Evolutionary conservation across 2,113 vertebrate species (phyloP), one percentile per base, ranked within the genome.

Genomic region (Centropristis striata): DNA sequence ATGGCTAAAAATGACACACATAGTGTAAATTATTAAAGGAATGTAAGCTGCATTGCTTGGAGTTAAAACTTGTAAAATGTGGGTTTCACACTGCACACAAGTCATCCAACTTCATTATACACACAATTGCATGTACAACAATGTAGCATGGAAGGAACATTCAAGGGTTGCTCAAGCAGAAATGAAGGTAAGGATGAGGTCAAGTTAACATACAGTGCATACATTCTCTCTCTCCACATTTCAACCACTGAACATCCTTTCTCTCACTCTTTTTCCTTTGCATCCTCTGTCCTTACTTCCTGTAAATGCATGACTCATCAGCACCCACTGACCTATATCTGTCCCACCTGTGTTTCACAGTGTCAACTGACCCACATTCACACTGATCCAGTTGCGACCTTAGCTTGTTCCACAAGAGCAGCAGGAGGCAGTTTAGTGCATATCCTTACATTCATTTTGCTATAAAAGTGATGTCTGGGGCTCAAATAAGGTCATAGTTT

Each of bases 291-390:
- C 53, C 47, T 2, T 28, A 25, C 39, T 70, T 71, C 60, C 65
- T 65, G 27, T 53, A 61, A 47, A 49, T 54, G 27, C 57, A 85
- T 91, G 89, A 89, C 74, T 92, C 88, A 89, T 85, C 85, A 79
- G 39, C 72, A 71, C 53, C 73, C 72, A 49, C 70, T 92, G 90
- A 88, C 88, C 88, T 86, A 85, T 61, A 92, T 90, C 80, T 83
- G 80, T 85, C 76, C 64, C 82, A 92, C 88, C 89, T 92, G 85
- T 69, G 77, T 85, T 83, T 75, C 78, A 88, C 86, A 47, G 51
- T 54, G 60, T 44, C 28, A 20, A 75, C 83, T 88, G 86, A 88
- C 89, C 88, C 86, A 84, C 73, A 89, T 91, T 87, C 67, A 25
- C 75, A 25, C 80, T 83, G 85, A 88, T 83, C 73, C 54, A 64